Percentiles rank a stretch among this genome's conserved stretches.
Evolutionary conservation across 2,113 vertebrate species (phyloP).

Genomic region (Nanger granti): DNA sequence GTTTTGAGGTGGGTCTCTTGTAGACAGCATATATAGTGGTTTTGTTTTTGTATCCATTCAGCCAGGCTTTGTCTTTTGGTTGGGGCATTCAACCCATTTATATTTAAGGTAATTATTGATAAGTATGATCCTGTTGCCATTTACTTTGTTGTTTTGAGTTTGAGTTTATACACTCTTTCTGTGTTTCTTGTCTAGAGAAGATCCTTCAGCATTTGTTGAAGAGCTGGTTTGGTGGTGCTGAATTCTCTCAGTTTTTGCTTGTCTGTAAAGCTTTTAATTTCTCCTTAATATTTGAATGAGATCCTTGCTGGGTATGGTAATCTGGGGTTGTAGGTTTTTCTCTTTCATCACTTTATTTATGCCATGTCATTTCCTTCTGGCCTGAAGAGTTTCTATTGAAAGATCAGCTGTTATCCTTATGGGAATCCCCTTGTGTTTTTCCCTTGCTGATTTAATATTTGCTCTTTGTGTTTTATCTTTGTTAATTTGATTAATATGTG

Average conservation of each 20-base stretch:
- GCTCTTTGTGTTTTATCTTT: background rate
- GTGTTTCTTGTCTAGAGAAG: background rate
- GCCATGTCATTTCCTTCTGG: background rate
- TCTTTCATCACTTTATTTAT: background rate
- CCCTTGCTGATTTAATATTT: background rate
- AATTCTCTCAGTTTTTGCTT: background rate
- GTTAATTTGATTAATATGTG: background rate
- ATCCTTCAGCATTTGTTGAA: background rate
- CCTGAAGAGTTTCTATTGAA: background rate
- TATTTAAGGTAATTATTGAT: too few species aligned
- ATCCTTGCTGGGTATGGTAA: background rate
- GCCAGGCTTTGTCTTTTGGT: too few species aligned
- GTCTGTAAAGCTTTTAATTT: background rate
- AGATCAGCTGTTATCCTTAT: background rate
- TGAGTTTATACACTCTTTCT: background rate
- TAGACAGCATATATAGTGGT: too few species aligned
- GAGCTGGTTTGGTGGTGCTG: background rate
- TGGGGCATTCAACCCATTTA: too few species aligned
- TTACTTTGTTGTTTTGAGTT: background rate
- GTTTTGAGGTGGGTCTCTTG: too few species aligned
- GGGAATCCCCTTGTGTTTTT: background rate
- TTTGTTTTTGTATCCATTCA: too few species aligned
- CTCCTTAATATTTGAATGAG: background rate
- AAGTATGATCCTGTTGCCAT: background rate
- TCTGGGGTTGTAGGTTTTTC: background rate